Evolutionary conservation across 2,888 invertebrate species (phyloP).

Genomic region (Hirudinaria manillensis): DNA sequence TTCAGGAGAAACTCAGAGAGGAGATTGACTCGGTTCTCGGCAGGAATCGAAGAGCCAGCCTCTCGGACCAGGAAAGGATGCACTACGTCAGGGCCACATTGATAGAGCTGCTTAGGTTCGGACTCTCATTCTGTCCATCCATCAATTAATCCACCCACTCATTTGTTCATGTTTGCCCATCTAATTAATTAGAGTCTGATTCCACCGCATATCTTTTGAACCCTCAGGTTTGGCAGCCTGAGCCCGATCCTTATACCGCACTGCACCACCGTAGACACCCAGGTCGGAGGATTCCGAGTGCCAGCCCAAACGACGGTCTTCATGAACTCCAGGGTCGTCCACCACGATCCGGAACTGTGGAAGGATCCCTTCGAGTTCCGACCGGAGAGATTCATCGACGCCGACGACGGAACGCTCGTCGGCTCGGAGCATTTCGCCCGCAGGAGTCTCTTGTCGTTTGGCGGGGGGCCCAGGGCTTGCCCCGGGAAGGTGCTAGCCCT

Average conservation of each 20-base stretch:
- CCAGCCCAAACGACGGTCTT: conserved; percentile 40
- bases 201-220: neutral
- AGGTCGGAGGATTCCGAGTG: conserved; percentile 6
- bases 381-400: conserved; percentile 32
- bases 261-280: conserved; percentile 28
- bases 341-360: conserved; percentile 45
- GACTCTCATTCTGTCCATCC: neutral
- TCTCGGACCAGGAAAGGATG: conserved; percentile 30
- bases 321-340: conserved; percentile 45
- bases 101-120: conserved; percentile 27
- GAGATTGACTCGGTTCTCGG: conserved; percentile 29
- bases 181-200: neutral
- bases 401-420: neutral
- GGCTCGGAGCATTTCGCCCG: neutral
- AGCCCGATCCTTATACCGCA: conserved; percentile 35
- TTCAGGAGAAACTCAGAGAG: conserved; percentile 18
- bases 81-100: conserved; percentile 30
- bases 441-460: conserved; percentile 30
- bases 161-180: neutral
- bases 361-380: conserved; percentile 29
- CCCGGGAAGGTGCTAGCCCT: conserved; percentile 32
- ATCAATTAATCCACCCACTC: neutral
- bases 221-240: conserved; percentile 28
- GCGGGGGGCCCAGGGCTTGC: conserved; percentile 32
- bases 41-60: neutral